Percentiles rank a stretch among this genome's conserved stretches.
Conservation (phyloP, 1,140 invertebrate species). For the Aphelinus certus region DNA sequence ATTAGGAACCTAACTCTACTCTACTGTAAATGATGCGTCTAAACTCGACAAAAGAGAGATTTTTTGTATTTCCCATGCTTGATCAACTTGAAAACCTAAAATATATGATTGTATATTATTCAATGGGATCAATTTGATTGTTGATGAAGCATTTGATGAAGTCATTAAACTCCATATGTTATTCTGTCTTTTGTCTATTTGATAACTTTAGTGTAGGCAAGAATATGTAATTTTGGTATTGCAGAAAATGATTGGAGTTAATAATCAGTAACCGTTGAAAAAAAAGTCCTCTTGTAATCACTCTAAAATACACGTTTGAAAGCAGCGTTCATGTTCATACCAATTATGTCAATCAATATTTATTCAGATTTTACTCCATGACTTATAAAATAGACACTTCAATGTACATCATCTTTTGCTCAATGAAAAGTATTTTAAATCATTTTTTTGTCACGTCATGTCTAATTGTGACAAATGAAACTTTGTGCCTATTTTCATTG, state of each 20-base stretch:
- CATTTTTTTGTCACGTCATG: constrained; percentile 7
- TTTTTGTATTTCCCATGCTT: constrained; percentile 18
- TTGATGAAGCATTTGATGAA: constrained; percentile 3
- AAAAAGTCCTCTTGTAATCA: constrained; percentile 12
- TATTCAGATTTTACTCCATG: constrained; percentile 32
- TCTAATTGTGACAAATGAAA: neutral
- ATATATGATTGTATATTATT: constrained; percentile 30
- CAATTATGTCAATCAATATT: constrained; percentile 12
- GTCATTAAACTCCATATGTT: constrained; percentile 4
- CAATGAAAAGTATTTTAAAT: constrained; percentile 28
- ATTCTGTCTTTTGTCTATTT: constrained; percentile 3
- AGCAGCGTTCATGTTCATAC: constrained; percentile 11
- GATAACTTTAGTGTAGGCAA: constrained; percentile 16
- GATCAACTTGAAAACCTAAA: constrained; percentile 1
- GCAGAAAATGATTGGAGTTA: neutral
- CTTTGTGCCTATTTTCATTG: constrained; percentile 28
- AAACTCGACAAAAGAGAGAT: constrained; percentile 12
- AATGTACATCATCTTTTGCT: constrained; percentile 11
- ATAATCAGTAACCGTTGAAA: neutral
- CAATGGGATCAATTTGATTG: constrained; percentile 18
- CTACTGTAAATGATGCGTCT: constrained; percentile 8
- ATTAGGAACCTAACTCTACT: constrained; percentile 16
- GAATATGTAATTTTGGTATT: constrained; percentile 11
- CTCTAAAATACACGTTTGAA: constrained; percentile 7
- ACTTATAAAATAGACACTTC: neutral